These are phyloP conservation scores for Zygogramma bicolorata DNA, from an alignment of 2,888 invertebrate genomes.

Conservation along the genomic window DNA sequence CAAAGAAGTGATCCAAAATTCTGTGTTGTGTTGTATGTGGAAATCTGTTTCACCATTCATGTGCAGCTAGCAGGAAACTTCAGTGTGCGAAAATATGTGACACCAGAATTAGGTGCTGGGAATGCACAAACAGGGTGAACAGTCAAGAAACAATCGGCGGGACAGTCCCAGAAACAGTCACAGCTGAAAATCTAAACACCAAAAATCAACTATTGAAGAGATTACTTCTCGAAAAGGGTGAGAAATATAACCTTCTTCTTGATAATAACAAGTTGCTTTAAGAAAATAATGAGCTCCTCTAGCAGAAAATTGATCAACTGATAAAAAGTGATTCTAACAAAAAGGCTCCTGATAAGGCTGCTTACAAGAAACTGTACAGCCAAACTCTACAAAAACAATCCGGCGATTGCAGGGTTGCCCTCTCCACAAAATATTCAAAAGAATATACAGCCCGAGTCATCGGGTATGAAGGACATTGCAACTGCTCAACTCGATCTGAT, in stretches of 20 bases:
- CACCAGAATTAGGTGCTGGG: not conserved
- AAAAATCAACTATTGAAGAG: not conserved
- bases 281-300: not conserved
- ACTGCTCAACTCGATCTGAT: too few species aligned
- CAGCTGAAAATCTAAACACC: not conserved
- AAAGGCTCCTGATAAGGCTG: not conserved
- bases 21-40: not conserved
- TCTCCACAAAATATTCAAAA: too few species aligned
- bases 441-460: too few species aligned
- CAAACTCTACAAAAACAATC: not conserved
- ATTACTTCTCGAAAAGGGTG: too few species aligned
- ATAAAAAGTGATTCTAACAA: not conserved
- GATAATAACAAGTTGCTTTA: not conserved
- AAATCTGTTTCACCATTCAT: not conserved
- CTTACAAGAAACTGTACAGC: not conserved
- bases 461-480: too few species aligned
- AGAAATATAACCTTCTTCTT: not conserved
- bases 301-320: not conserved
- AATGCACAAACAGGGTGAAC: not conserved
- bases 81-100: not conserved
- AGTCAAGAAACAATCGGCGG: not conserved
- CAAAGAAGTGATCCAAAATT: not conserved
- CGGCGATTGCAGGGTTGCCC: too few species aligned
- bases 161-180: not conserved
- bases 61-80: too few species aligned